A percentile compares a stretch with the other conserved stretches of the same genome.
Conservation (phyloP, 2,888 invertebrate genomes). For the Pseudococcus longispinus region DNA sequence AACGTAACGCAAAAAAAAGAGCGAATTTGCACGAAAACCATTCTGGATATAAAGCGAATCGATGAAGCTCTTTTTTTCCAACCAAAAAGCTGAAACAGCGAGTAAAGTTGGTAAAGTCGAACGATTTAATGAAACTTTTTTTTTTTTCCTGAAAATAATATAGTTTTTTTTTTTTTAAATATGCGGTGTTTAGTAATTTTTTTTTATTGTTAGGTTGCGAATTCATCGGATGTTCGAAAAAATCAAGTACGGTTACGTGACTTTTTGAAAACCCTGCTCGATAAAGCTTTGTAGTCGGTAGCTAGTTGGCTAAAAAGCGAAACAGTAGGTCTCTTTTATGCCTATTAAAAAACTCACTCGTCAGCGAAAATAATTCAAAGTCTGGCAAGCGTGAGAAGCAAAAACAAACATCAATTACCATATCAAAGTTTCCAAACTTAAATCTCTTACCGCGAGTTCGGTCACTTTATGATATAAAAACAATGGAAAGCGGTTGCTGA, state of each 20-base stretch:
- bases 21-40: neutral
- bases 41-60: neutral
- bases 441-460: conserved; percentile 8
- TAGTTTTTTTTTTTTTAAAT: neutral
- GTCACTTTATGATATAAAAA: conserved; percentile 11
- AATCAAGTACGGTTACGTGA: conserved; percentile 24
- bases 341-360: conserved; percentile 26
- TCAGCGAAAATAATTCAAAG: conserved; percentile 32
- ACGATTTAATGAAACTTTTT: neutral
- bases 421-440: conserved; percentile 40
- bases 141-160: neutral
- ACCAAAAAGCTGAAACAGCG: neutral
- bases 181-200: neutral
- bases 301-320: neutral
- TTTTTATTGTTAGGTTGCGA: neutral
- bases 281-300: neutral
- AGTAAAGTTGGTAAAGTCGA: neutral
- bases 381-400: conserved; percentile 18
- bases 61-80: neutral
- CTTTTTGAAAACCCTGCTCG: neutral
- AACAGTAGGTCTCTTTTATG: neutral
- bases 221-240: neutral
- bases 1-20: neutral
- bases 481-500: conserved; percentile 2
- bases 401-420: conserved; percentile 46